Evolutionary conservation across 2,797 vertebrate species (phyloP).

Genomic region (Anabas testudineus): DNA sequence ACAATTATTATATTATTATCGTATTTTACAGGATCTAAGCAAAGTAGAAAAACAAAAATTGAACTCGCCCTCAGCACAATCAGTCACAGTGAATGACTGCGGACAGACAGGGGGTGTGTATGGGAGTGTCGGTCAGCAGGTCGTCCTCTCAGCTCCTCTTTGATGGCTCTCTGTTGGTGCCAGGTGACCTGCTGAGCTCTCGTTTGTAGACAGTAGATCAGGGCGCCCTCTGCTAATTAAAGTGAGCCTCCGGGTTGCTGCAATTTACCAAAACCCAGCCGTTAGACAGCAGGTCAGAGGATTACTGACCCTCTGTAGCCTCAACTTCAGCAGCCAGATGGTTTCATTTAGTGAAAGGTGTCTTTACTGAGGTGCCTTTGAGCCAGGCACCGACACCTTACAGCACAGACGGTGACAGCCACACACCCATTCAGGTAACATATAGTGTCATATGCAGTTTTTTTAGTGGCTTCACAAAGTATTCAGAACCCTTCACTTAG

Average conservation of each 20-base stretch:
- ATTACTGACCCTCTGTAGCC: conserved; percentile 39
- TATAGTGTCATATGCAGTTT: too few species aligned
- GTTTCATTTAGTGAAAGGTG: neutral
- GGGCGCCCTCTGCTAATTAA: conserved; percentile 50
- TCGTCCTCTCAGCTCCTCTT: conserved; percentile 31
- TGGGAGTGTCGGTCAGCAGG: conserved; percentile 35
- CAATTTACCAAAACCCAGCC: conserved; percentile 13
- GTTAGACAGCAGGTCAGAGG: conserved; percentile 26
- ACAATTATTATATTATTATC: too few species aligned
- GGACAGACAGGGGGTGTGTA: conserved; percentile 26
- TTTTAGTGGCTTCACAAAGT: too few species aligned
- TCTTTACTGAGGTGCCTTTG: neutral
- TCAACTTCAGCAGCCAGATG: conserved; percentile 24
- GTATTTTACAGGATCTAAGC: too few species aligned
- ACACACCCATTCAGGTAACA: too few species aligned
- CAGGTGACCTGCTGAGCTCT: conserved; percentile 35
- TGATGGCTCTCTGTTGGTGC: conserved; percentile 33
- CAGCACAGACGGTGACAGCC: too few species aligned
- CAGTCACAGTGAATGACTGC: too few species aligned
- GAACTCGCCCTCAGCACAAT: too few species aligned
- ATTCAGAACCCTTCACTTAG: too few species aligned
- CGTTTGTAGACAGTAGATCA: conserved; percentile 22
- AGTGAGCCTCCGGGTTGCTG: conserved; percentile 30
- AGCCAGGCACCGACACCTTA: neutral
- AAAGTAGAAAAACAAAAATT: neutral